phyloP scores from a whole-genome alignment of 2,113 vertebrate genomes.

The Addax nasomaculatus region DNA sequence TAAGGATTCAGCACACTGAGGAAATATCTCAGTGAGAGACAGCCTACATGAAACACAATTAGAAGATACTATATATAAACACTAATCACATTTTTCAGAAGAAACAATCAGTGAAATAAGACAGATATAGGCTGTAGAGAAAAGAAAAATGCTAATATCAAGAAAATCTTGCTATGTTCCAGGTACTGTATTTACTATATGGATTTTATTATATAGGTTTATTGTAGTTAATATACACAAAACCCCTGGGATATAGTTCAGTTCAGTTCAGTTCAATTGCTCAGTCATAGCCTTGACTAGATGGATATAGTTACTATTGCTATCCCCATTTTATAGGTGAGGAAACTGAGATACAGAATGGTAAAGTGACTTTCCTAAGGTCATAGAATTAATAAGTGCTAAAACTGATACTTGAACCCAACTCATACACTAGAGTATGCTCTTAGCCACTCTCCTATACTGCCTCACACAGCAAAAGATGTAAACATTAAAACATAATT shows the following conservation, averaged over 20 bases:
- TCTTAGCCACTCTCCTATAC: background rate
- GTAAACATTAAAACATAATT: background rate
- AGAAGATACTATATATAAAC: conserved; percentile 12
- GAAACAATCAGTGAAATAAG: background rate
- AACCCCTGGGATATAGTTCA: background rate
- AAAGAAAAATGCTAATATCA: background rate
- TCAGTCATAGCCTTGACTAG: no score
- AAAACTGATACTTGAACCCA: background rate
- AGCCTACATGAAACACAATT: background rate
- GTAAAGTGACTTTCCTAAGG: background rate
- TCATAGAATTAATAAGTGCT: background rate
- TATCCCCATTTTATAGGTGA: background rate
- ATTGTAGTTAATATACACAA: background rate
- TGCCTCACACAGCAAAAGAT: background rate
- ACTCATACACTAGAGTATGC: background rate
- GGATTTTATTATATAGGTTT: background rate
- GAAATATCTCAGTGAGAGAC: conserved; percentile 29
- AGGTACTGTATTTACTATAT: background rate
- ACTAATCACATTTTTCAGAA: background rate
- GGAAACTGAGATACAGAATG: background rate
- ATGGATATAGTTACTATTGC: background rate
- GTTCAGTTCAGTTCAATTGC: background rate
- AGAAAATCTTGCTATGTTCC: background rate
- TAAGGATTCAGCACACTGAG: conserved; percentile 26
- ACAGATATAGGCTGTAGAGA: background rate